Conservation (phyloP, 1,140 invertebrate genomes). For the Cheumatopsyche charites region DNA sequence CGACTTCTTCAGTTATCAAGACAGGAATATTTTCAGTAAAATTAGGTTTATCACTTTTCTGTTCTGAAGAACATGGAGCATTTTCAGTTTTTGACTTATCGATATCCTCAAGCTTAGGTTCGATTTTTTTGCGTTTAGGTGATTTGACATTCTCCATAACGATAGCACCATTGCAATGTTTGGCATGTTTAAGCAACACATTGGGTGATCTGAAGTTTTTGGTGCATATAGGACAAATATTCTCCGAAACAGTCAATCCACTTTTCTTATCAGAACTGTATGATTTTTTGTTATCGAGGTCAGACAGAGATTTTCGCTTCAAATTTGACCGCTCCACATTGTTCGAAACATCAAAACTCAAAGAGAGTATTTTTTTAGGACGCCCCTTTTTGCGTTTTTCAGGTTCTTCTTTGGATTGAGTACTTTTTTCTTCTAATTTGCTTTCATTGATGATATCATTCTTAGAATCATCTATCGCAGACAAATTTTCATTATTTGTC, state of each 20-base stretch:
- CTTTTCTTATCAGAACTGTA: slow-evolving; percentile 58
- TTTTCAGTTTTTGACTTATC: slow-evolving; percentile 3
- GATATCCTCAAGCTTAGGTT: neutral
- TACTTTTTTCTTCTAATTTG: neutral
- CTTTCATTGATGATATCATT: neutral
- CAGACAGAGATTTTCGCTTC: slow-evolving; percentile 52
- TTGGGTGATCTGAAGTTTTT: slow-evolving; percentile 60
- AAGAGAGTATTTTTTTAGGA: slow-evolving; percentile 54
- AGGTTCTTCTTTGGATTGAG: neutral
- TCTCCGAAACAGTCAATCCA: neutral
- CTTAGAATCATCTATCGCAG: neutral
- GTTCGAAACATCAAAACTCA: slow-evolving; percentile 51
- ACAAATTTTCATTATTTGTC: neutral
- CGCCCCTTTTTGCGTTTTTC: slow-evolving; percentile 42
- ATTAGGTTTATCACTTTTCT: neutral
- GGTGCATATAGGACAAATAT: slow-evolving; percentile 58
- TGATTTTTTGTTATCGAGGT: slow-evolving; percentile 50
- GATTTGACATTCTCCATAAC: slow-evolving; percentile 37
- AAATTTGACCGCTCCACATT: slow-evolving; percentile 48
- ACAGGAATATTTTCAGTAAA: neutral
- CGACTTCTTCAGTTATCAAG: slow-evolving; percentile 16
- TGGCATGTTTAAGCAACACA: slow-evolving; percentile 61
- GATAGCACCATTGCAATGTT: slow-evolving; percentile 58
- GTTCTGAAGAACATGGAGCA: neutral
- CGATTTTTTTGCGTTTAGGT: slow-evolving; percentile 35